Percentiles rank a stretch among this genome's conserved stretches.
These are phyloP conservation scores for Pteropus rufus DNA, from an alignment of 2,797 vertebrate species.

Conservation along the genomic window DNA sequence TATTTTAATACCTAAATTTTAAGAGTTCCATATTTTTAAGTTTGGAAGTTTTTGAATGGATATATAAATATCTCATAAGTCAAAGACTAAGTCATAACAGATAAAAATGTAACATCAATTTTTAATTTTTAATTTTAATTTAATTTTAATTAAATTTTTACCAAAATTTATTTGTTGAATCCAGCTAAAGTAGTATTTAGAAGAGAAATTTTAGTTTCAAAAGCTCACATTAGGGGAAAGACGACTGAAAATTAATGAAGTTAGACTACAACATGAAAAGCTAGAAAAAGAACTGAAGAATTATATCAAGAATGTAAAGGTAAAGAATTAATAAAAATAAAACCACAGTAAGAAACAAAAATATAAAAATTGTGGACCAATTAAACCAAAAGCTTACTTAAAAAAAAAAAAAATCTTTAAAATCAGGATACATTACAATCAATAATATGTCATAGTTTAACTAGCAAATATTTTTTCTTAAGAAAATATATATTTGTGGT, in stretches of 20 bases:
- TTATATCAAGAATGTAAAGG: neutral
- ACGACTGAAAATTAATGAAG: neutral
- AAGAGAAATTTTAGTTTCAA: neutral
- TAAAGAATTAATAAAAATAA: neutral
- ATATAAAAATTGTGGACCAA: neutral
- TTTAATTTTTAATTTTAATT: neutral
- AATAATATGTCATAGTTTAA: neutral
- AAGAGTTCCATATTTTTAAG: neutral
- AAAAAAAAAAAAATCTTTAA: neutral
- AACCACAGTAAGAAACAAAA: neutral
- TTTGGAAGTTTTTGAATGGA: neutral
- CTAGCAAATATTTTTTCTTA: neutral
- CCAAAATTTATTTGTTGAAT: neutral
- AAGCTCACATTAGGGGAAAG: neutral
- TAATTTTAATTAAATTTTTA: neutral
- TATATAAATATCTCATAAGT: neutral
- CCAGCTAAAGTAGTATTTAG: neutral
- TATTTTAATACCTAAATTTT: neutral
- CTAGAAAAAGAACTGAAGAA: neutral
- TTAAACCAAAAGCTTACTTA: neutral
- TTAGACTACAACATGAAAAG: neutral
- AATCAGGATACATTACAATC: neutral
- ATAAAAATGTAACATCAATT: neutral
- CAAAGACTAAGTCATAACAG: neutral
- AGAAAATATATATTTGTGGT: neutral